Evolutionary conservation across 2,113 vertebrate species (phyloP).

Genomic region (Istiophorus platypterus): DNA sequence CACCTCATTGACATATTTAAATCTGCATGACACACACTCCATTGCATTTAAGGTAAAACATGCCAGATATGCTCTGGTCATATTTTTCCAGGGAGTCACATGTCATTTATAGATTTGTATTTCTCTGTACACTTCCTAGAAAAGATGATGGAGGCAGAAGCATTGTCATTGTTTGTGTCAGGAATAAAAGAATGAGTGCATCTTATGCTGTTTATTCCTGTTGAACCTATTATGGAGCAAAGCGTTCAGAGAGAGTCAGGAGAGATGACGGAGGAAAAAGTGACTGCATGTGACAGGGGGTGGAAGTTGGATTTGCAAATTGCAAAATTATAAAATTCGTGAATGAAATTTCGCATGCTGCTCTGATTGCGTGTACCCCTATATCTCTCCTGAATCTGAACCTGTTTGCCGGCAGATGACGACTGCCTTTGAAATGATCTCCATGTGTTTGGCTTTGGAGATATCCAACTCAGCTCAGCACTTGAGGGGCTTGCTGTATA

Average conservation of each 20-base stretch:
- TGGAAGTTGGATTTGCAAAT: background rate
- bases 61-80: conserved; percentile 7
- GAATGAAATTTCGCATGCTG: background rate
- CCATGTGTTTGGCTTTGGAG: conserved; percentile 52
- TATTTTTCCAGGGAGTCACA: conserved; percentile 25
- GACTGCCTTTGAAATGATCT: conserved; percentile 35
- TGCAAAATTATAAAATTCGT: background rate
- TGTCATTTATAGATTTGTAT: conserved; percentile 31
- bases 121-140: conserved; percentile 30
- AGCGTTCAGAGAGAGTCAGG: conserved; percentile 1
- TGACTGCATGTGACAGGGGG: background rate
- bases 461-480: background rate
- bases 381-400: conserved; percentile 1
- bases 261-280: background rate
- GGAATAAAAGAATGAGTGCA: conserved; percentile 7
- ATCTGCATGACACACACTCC: background rate
- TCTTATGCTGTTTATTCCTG: conserved; percentile 16
- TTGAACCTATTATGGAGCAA: background rate
- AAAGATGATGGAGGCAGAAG: conserved; percentile 12
- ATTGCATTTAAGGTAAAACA: background rate
- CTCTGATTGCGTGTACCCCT: background rate
- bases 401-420: conserved; percentile 28
- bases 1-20: conserved; percentile 6
- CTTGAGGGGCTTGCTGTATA: conserved; percentile 6
- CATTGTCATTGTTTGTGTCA: conserved; percentile 19